These are phyloP conservation scores for Trinorchestia longiramus DNA, from an alignment of 1,140 invertebrate species.

Conservation along the genomic window DNA sequence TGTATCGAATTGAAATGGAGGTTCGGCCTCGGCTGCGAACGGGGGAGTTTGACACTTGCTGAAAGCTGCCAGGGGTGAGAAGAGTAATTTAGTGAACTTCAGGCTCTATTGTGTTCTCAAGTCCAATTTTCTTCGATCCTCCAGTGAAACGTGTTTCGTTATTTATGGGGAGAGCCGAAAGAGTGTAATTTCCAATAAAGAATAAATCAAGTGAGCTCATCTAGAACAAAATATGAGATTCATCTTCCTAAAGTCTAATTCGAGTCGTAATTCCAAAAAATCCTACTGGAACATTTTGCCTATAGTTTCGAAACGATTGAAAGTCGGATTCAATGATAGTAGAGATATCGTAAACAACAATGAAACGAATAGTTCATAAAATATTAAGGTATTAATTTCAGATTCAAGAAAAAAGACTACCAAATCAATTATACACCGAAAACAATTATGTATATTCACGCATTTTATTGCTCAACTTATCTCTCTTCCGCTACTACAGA, in stretches of 20 bases:
- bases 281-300: not conserved
- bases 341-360: not conserved
- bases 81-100: conserved; percentile 50
- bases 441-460: not conserved
- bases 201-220: conserved; percentile 14
- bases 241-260: not conserved
- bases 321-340: not conserved
- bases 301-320: not conserved
- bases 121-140: conserved; percentile 33
- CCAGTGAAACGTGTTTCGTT: not conserved
- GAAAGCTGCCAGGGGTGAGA: conserved; percentile 44
- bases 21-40: conserved; percentile 4
- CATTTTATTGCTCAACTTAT: not conserved
- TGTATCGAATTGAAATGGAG: conserved; percentile 52
- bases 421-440: not conserved
- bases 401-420: not conserved
- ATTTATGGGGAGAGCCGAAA: not conserved
- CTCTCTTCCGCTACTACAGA: not conserved
- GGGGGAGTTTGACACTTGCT: conserved; percentile 39
- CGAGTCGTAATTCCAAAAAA: not conserved
- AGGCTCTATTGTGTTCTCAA: conserved; percentile 41
- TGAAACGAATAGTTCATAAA: not conserved
- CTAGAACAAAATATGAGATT: not conserved
- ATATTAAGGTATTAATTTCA: not conserved
- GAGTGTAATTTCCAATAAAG: not conserved